Base-by-base conservation (phyloP, 2,888 invertebrate species). In the Lottia gigantea region DNA sequence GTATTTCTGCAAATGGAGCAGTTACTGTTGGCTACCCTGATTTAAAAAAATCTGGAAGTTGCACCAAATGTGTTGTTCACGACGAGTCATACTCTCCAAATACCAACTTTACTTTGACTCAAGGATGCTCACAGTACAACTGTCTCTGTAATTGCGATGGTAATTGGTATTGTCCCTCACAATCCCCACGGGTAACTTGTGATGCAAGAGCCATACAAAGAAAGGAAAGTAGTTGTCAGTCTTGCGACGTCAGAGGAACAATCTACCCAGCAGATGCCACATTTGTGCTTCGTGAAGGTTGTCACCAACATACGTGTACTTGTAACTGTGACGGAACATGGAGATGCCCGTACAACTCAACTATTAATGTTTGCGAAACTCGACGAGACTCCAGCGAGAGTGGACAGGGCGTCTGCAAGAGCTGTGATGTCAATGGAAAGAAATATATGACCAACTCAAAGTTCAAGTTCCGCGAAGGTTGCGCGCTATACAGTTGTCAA, bases 71-170 rank as follows among this genome's bases (percentile, higher is more conserved):
- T 65, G 67, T 70, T 16, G 79, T 83, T 0, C 76, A 83, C 14
- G 78, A 77, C 0, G 74, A 68, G 4, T 46, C 74, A 0, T 77
- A 82, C 64, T 75, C 78, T 0, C 66, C 77, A 7, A 79, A 78
- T 49, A 67, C 75, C 8, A 71, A 76, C 46, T 79, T 79, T 63
- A 70, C 72, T 7, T 62, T 76, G 19, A 45, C 67, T 12, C 71
- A 74, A 46, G 77, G 73, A 15, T 79, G 79, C 65, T 75, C 69
- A 25, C 74, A 75, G 47, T 77, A 76, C 67, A 62, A 71, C 2
- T 85, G 84, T 71, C 72, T 74, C 0, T 85, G 84, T 68, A 78
- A 78, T 8, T 85, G 84, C 73, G 80, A 82, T 71, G 83, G 83
- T 0, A 70, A 75, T 1, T 83, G 80, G 75, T 75, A 76, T 26